phyloP scores from a whole-genome alignment of 1,140 invertebrate genomes.

The Streblospio benedicti region DNA sequence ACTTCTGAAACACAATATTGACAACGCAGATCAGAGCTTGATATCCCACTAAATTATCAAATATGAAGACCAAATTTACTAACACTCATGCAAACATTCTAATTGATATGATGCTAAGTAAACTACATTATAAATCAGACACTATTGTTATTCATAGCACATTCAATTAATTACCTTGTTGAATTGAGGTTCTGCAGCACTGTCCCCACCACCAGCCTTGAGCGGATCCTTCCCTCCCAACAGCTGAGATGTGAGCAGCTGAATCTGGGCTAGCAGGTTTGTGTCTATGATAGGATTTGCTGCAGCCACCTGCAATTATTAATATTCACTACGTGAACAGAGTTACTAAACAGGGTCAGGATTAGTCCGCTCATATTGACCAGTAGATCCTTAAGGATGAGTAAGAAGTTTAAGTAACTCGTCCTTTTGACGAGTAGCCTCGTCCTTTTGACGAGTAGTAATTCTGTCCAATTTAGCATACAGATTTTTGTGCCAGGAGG shows the following conservation, averaged over 20 bases:
- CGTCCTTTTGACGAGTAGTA: too few species aligned
- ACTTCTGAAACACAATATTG: slow-evolving; percentile 49
- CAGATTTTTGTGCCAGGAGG: too few species aligned
- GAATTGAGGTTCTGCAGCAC: slow-evolving; percentile 34
- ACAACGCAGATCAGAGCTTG: not conserved
- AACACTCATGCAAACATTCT: slow-evolving; percentile 55
- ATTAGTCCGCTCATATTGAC: too few species aligned
- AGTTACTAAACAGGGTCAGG: slow-evolving; percentile 8
- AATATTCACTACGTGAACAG: not conserved
- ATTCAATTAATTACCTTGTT: slow-evolving; percentile 34
- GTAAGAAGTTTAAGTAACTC: too few species aligned
- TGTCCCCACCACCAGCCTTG: not conserved
- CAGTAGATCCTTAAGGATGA: too few species aligned
- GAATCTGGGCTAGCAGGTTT: slow-evolving; percentile 43
- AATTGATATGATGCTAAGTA: too few species aligned
- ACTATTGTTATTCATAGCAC: too few species aligned
- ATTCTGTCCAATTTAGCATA: too few species aligned
- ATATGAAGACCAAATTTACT: slow-evolving; percentile 32
- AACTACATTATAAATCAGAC: too few species aligned
- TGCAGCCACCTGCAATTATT: slow-evolving; percentile 5
- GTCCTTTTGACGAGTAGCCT: too few species aligned
- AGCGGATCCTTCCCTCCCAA: slow-evolving; percentile 16
- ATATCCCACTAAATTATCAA: not conserved
- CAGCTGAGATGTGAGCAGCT: slow-evolving; percentile 43
- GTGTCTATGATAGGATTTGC: slow-evolving; percentile 36